These are phyloP conservation scores for Nibea albiflora DNA, from an alignment of 2,113 vertebrate species.

Conservation along the genomic window DNA sequence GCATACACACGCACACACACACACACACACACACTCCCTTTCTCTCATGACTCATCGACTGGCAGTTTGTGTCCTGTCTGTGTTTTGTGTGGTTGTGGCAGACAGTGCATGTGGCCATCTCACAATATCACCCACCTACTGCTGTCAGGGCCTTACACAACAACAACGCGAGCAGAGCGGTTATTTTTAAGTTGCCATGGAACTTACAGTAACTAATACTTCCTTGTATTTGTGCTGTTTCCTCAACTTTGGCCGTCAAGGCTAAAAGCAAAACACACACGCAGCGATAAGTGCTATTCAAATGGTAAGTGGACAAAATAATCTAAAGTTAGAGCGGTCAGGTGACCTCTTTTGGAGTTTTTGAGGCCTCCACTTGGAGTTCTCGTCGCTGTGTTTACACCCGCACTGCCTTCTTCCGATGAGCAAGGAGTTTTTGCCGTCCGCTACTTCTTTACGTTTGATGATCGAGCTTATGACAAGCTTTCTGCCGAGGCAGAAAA, in stretches of 20 bases:
- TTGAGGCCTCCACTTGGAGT: constrained; percentile 7
- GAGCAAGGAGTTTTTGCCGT: background rate
- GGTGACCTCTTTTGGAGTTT: background rate
- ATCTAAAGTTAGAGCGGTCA: background rate
- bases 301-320: constrained; percentile 13
- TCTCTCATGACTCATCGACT: constrained; percentile 68
- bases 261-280: background rate
- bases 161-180: constrained; percentile 38
- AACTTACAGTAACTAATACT: constrained; percentile 23
- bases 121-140: constrained; percentile 72
- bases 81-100: constrained; percentile 74
- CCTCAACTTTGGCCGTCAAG: background rate
- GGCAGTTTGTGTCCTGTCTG: constrained; percentile 62
- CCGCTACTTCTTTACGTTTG: background rate
- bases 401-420: background rate
- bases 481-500: background rate
- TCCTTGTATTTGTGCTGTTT: background rate
- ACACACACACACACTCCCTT: constrained; percentile 29
- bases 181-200: constrained; percentile 49
- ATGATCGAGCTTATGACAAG: no score
- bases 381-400: background rate
- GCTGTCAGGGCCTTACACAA: constrained; percentile 69
- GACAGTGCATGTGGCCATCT: constrained; percentile 79
- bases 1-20: constrained; percentile 58
- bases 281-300: background rate